Evolutionary conservation across 2,113 vertebrate genomes (phyloP), one percentile per base, ranked within the genome.

Genomic region (Collichthys lucidus): DNA sequence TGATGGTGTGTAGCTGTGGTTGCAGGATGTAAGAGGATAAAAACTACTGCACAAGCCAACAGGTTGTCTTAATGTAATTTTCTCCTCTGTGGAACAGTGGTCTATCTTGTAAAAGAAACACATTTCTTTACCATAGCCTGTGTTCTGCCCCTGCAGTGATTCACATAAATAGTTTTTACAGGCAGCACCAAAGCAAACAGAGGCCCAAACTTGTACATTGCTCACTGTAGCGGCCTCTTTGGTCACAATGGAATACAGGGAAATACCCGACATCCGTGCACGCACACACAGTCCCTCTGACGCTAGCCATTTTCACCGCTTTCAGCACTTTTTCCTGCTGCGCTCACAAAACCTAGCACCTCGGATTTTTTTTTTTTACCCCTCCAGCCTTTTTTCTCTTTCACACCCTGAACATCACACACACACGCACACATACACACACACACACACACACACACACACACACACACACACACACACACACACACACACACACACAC

Each of bases 311-410:
- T 94, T 93, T 93, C 89, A 89, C 85, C 15, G 84, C 91, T 93
- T 95, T 95, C 95, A 95, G 94, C 94, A 93, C 92, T 94, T 95
- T 95, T 95, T 95, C 92, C 86, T 94, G 94, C 95, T 93, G 92
- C 61, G 92, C 90, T 92, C 89, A 95, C 94, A 94, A 94, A 95
- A 93, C 89, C 83, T 86, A 56, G 69, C 91, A 94, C 92, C 92
- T 92, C 88, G 78, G 74, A 86, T 44, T 44, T 35, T 57, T 64
- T 80, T 77, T 80, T 82, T 86, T 79, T 55, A 64, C 63, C 76
- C 88, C 81, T 70, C 64, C 56, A 80, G 72, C 72, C 79, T 89
- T 89, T 92, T 92, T 92, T 92, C 84, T 92, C 89, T 93, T 90
- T 91, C 83, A 90, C 89, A 91, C 88, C 72, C 80, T 44, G 80